These are phyloP conservation scores for Marmota flaviventris DNA, from an alignment of 2,113 vertebrate species.

Conservation along the genomic window DNA sequence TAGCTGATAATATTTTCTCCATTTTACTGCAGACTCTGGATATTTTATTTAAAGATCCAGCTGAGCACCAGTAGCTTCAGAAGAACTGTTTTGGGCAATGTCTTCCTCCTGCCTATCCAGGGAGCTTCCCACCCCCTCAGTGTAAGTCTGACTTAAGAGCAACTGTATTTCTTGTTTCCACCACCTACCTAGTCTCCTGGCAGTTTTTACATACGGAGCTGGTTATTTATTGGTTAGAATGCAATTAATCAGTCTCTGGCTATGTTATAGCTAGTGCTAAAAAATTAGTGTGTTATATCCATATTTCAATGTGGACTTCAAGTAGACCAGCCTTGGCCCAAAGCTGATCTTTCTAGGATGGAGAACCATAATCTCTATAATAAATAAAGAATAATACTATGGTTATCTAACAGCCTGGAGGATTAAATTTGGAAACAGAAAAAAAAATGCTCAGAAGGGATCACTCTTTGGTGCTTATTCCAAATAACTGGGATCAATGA, in stretches of 20 bases:
- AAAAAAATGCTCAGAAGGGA: slow-evolving; percentile 34
- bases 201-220: neutral
- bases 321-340: neutral
- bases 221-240: slow-evolving; percentile 4
- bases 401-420: neutral
- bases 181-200: neutral
- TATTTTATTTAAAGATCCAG: slow-evolving; percentile 11
- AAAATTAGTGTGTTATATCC: neutral
- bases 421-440: slow-evolving; percentile 22
- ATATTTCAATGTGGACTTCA: neutral
- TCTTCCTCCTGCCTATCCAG: neutral
- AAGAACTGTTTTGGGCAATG: neutral
- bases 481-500: neutral
- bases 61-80: neutral
- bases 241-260: neutral
- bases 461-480: neutral
- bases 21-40: neutral
- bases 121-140: neutral
- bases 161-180: neutral
- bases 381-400: neutral
- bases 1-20: neutral
- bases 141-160: neutral
- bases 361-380: neutral
- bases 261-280: neutral
- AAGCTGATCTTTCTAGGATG: neutral